Evolutionary conservation across 2,888 invertebrate genomes (phyloP), one percentile per base, ranked within the genome.

Genomic region (Yponomeuta cagnagella): DNA sequence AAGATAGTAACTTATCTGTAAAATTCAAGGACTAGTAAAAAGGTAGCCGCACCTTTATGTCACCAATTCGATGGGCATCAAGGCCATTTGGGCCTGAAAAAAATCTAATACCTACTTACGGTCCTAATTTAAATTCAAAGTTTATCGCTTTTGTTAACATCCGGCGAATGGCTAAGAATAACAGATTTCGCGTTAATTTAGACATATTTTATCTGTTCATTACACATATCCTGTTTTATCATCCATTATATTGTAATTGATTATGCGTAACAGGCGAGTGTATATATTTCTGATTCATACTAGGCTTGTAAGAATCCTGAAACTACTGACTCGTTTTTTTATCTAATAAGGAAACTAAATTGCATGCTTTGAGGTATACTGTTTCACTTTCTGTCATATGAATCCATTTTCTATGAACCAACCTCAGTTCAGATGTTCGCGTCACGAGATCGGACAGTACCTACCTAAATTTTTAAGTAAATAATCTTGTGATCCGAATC

Each of bases 181-280:
- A 77, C 73, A 73, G 74, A 79, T 82, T 77, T 79, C 76, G 78
- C 74, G 77, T 80, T 82, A 80, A 80, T 79, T 78, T 78, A 75
- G 77, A 78, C 77, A 77, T 76, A 65, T 48, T 76, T 78, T 81
- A 84, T 85, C 83, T 43, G 43, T 43, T 77, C 75, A 74, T 68
- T 67, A 48, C 52, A 67, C 74, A 77, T 82, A 80, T 89, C 88
- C 89, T 85, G 87, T 73, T 73, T 12, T 71, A 78, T 84, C 81
- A 83, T 77, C 86, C 79, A 86, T 87, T 88, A 87, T 79, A 81
- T 76, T 80, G 70, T 72, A 75, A 78, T 78, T 77, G 79, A 75
- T 76, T 72, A 74, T 74, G 71, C 72, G 71, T 71, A 71, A 73
- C 71, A 70, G 66, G 68, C 73, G 73, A 73, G 77, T 81, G 23